Percentiles rank a stretch among this genome's conserved stretches.
These are phyloP conservation scores for Harmothoe impar DNA, from an alignment of 2,888 invertebrate genomes.

Conservation along the genomic window DNA sequence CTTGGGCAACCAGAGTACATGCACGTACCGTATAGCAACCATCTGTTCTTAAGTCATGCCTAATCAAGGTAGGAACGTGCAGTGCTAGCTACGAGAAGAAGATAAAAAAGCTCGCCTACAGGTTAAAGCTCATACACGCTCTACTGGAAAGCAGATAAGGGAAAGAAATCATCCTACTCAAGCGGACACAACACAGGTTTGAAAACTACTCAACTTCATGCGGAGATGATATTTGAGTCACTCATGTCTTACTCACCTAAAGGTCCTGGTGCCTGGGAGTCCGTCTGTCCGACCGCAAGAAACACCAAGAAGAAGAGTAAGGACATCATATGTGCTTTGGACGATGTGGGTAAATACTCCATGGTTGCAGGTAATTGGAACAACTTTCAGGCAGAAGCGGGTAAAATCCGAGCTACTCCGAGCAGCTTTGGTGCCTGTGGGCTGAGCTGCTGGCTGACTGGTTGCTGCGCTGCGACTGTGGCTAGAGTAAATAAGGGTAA, in stretches of 20 bases:
- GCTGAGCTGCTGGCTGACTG: background rate
- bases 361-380: slow-evolving; percentile 20
- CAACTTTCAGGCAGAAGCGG: background rate
- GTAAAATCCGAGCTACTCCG: slow-evolving; percentile 41
- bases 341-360: slow-evolving; percentile 9
- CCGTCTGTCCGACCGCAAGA: slow-evolving; percentile 17
- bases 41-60: slow-evolving; percentile 45
- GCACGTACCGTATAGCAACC: background rate
- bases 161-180: background rate
- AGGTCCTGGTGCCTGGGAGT: slow-evolving; percentile 51
- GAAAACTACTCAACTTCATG: slow-evolving; percentile 27
- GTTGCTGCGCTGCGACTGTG: background rate
- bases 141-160: background rate
- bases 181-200: background rate
- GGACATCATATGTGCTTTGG: background rate
- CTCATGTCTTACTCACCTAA: slow-evolving; percentile 54
- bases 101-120: background rate
- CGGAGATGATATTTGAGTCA: slow-evolving; percentile 14
- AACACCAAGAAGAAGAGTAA: background rate
- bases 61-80: background rate
- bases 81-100: background rate
- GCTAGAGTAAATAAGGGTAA: slow-evolving; percentile 39
- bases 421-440: background rate
- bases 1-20: background rate
- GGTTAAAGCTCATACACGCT: slow-evolving; percentile 32